Evolutionary conservation across 2,113 vertebrate genomes (phyloP), one percentile per base, ranked within the genome.

Genomic region (Felis chaus): DNA sequence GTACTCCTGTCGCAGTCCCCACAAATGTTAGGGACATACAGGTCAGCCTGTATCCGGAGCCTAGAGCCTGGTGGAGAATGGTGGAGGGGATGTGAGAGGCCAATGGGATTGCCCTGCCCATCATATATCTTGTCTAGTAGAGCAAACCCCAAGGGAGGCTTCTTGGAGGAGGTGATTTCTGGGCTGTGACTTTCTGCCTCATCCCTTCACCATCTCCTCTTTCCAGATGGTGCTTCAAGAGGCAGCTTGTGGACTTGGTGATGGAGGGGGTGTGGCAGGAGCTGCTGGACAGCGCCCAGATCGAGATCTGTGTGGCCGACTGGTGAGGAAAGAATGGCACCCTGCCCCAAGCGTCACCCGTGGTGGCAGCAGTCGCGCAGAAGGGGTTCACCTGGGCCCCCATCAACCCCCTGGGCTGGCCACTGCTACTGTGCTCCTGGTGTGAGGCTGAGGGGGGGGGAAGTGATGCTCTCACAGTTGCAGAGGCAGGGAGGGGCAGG

Each of bases 191-290:
- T 36, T 31, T 53, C 53, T 33, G 55, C 41, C 66, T 53, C 82
- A 29, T 3, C 21, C 21, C 36, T n/a, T 3, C 1, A 27, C 45
- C 23, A 11, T 31, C 63, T 71, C 71, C 66, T 39, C 27, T 71
- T 36, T 73, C 41, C 66, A 98, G 98, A 2, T 98, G 97, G 97
- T 98, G 98, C 66, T 76, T 89, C 78, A 98, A 98, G 96, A 93
- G 95, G 45, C 98, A 98, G 93, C 18, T 98, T 0, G 83, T 98
- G 41, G 97, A 98, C 96, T 74, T 98, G 90, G 83, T 98, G 65
- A 94, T 95, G 95, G 98, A 98, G 55, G 98, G 98, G 0, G n/a
- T 98, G 10, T 98, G 98, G 97, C 98, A 91, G 74, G 97, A 98
- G 41, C 95, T 98, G 33, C 76, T 98, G 71, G 98, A 98, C 78